phyloP scores from a whole-genome alignment of 1,140 invertebrate genomes.

The Musca vetustissima region DNA sequence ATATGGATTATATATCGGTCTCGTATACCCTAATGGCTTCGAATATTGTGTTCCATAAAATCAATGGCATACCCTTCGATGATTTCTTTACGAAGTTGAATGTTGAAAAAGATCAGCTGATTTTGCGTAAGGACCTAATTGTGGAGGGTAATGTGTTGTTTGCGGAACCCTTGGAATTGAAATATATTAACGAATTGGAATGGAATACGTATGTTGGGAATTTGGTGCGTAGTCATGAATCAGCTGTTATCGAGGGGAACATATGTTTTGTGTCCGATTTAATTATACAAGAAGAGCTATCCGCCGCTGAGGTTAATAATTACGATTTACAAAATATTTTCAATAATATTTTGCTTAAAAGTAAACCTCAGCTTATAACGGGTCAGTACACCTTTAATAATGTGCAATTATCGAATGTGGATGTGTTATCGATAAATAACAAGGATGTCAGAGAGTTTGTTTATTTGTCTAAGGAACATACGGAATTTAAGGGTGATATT shows the following conservation, averaged over 20 bases:
- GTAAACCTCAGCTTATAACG: slow-evolving; percentile 38
- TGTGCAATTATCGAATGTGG: slow-evolving; percentile 36
- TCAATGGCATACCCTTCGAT: slow-evolving; percentile 42
- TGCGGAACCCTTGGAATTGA: slow-evolving; percentile 31
- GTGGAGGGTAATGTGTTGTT: slow-evolving; percentile 47
- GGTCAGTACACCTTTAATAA: slow-evolving; percentile 38
- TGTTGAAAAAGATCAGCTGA: slow-evolving; percentile 28
- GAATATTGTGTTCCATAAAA: slow-evolving; percentile 35
- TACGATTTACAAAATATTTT: slow-evolving; percentile 35
- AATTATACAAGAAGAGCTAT: slow-evolving; percentile 34
- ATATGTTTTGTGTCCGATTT: slow-evolving; percentile 35
- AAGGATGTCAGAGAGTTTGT: slow-evolving; percentile 32
- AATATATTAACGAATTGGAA: slow-evolving; percentile 34
- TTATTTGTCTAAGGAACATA: slow-evolving; percentile 25
- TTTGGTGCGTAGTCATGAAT: slow-evolving; percentile 34
- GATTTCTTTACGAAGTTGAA: slow-evolving; percentile 35
- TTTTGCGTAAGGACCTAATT: slow-evolving; percentile 44
- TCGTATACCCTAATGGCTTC: slow-evolving; percentile 25
- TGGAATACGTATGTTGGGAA: slow-evolving; percentile 33
- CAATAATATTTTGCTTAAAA: slow-evolving; percentile 41
- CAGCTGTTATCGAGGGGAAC: slow-evolving; percentile 32
- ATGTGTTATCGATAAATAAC: slow-evolving; percentile 39
- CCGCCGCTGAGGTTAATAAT: slow-evolving; percentile 31
- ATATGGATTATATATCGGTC: slow-evolving; percentile 36
- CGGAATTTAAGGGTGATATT: slow-evolving; percentile 33